Base-by-base conservation (phyloP, 2,797 vertebrate species). In the Sparidentex hasta region DNA sequence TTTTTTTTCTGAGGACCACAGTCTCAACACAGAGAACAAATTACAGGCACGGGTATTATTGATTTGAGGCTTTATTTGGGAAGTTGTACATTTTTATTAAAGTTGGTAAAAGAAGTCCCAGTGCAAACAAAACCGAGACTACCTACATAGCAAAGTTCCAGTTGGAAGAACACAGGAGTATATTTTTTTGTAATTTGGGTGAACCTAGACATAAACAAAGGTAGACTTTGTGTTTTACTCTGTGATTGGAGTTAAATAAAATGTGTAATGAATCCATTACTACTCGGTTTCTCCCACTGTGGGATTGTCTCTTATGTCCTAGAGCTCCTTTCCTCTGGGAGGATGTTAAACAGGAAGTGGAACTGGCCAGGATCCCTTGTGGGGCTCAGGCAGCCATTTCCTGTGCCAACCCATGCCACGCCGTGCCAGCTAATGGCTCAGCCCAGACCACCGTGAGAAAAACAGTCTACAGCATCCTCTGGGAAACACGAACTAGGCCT, bases 281-380 rank as follows among this genome's bases (percentile, higher is more conserved):
- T 63, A 13, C 20, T 57, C 7, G 23, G 50, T 52, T 65, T 74
- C 65, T 51, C 41, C 74, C 38, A 21, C 65, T 46, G 23, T 69
- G 57, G 51, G 59, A 82, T 80, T 64, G 44, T 64, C 83, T 84
- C 68, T 70, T 20, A 79, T 54, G 72, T 74, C 43, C 58, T 64
- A 57, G 71, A 80, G 67, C 74, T 78, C 62, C 76, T 91, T 80
- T 91, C 79, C 86, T 85, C 66, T 85, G 87, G 81, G 87, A 88
- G 86, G 86, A 93, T 86, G 86, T 91, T 77, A 69, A 81, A 92
- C 87, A 92, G 93, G 94, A 95, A 92, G 84, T 90, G 85, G 84
- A 90, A 82, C 62, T 91, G 81, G 84, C 76, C 48, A n/a, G 67
- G 73, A 75, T 92, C 82, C 87, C 90, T 85, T 48, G 20, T 1